phyloP scores from a whole-genome alignment of 1,140 invertebrate genomes.

The Ruditapes philippinarum region DNA sequence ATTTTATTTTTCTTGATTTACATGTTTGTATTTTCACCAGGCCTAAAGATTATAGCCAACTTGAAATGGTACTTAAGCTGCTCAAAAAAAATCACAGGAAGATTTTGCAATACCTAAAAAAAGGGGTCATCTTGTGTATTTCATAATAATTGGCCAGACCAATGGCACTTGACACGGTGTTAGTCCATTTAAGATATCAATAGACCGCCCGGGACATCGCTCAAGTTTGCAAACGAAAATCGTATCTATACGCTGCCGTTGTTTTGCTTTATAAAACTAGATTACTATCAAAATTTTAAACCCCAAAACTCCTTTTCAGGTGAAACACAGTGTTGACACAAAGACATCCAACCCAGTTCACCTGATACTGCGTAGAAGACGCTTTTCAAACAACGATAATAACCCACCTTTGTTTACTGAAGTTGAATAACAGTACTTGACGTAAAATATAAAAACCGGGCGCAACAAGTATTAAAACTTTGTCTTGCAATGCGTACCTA shows the following conservation, averaged over 20 bases:
- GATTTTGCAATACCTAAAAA: no score
- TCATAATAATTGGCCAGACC: neutral
- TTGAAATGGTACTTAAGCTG: no score
- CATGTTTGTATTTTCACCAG: no score
- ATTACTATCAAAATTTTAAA: conserved; percentile 36
- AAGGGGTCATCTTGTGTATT: neutral
- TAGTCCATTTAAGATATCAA: conserved; percentile 31
- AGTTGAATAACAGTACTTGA: conserved; percentile 34
- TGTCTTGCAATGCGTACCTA: conserved; percentile 10
- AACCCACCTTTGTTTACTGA: conserved; percentile 22
- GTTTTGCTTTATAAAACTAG: conserved; percentile 30
- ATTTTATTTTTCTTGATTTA: no score
- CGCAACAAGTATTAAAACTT: conserved; percentile 12
- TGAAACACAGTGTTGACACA: conserved; percentile 39
- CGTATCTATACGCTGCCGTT: conserved; percentile 1
- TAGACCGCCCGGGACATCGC: conserved; percentile 22
- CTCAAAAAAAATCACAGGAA: no score
- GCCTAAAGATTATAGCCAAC: no score
- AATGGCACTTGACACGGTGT: neutral
- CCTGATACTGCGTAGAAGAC: neutral
- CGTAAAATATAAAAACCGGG: neutral
- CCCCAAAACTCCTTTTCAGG: conserved; percentile 18
- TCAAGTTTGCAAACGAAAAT: neutral
- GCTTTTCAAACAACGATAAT: neutral
- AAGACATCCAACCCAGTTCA: conserved; percentile 30